Percentiles rank a stretch among this genome's conserved stretches.
These are phyloP conservation scores for Pygoscelis antarcticus DNA, from an alignment of 2,113 vertebrate species.

Conservation along the genomic window DNA sequence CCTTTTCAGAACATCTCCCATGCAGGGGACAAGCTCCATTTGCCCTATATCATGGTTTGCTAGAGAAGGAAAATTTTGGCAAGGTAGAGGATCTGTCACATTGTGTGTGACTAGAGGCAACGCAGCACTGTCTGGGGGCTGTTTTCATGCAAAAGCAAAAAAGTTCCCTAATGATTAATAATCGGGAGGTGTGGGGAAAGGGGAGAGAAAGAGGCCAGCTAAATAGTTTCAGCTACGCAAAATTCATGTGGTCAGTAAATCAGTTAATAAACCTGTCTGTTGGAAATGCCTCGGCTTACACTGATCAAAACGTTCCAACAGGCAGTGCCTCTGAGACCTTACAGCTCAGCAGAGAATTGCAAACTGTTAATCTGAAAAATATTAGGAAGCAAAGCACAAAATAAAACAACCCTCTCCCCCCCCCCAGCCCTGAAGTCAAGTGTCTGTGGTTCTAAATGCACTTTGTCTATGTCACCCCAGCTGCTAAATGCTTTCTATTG, in stretches of 20 bases:
- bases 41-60: not conserved
- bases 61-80: not conserved
- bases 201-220: constrained; percentile 7
- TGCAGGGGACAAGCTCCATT: not conserved
- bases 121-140: not conserved
- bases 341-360: constrained; percentile 41
- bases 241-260: constrained; percentile 64
- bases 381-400: constrained; percentile 25
- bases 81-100: not conserved
- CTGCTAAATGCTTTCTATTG: constrained; percentile 58
- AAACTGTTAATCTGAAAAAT: constrained; percentile 67
- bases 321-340: constrained; percentile 37
- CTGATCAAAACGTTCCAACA: constrained; percentile 56
- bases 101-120: not conserved
- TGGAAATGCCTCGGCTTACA: constrained; percentile 31
- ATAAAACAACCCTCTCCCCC: not conserved
- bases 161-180: constrained; percentile 19
- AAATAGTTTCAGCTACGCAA: constrained; percentile 28
- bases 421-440: not conserved
- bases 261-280: constrained; percentile 65
- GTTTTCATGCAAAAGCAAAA: not conserved
- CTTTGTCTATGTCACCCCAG: constrained; percentile 50
- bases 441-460: not conserved
- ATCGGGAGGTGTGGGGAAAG: not conserved
- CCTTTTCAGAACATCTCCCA: not conserved